A percentile compares a stretch with the other conserved stretches of the same genome.
phyloP scores from a whole-genome alignment of 2,797 vertebrate genomes.

The Eupleurogrammus muticus region DNA sequence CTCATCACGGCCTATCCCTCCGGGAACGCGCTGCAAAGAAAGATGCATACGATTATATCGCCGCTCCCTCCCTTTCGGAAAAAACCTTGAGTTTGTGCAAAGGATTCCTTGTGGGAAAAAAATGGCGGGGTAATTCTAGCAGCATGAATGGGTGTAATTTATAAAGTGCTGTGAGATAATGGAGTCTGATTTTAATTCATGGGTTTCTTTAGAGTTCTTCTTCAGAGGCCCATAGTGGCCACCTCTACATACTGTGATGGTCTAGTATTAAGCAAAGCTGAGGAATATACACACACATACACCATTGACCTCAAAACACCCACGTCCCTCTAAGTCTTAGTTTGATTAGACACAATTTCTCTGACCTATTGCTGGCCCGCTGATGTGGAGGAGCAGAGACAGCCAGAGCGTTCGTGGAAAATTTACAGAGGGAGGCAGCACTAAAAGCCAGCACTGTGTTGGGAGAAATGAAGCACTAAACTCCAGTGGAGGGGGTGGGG shows the following conservation, averaged over 20 bases:
- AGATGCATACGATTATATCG: constrained; percentile 55
- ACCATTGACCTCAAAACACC: constrained; percentile 30
- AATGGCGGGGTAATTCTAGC: constrained; percentile 40
- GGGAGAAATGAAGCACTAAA: constrained; percentile 27
- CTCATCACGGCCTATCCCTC: constrained; percentile 43
- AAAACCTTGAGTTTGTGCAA: constrained; percentile 31
- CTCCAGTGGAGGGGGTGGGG: background rate
- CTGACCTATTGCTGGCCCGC: background rate
- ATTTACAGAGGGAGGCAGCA: constrained; percentile 16
- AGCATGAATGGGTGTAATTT: constrained; percentile 47
- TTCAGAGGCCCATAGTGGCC: constrained; percentile 20
- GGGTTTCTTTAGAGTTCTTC: constrained; percentile 45
- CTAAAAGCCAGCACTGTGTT: constrained; percentile 16
- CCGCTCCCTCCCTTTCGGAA: background rate
- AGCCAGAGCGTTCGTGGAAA: background rate
- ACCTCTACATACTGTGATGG: constrained; percentile 21
- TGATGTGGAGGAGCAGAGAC: constrained; percentile 17
- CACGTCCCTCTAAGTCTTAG: background rate
- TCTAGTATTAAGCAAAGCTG: constrained; percentile 27
- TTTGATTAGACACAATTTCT: constrained; percentile 18
- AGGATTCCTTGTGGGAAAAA: constrained; percentile 9
- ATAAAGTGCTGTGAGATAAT: constrained; percentile 48
- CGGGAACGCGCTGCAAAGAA: constrained; percentile 39
- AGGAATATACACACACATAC: constrained; percentile 7
- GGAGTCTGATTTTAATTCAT: constrained; percentile 58